Percentiles rank a stretch among this genome's conserved stretches.
Evolutionary conservation across 2,797 vertebrate species (phyloP).

Genomic region (Hypotaenidia philippensis): DNA sequence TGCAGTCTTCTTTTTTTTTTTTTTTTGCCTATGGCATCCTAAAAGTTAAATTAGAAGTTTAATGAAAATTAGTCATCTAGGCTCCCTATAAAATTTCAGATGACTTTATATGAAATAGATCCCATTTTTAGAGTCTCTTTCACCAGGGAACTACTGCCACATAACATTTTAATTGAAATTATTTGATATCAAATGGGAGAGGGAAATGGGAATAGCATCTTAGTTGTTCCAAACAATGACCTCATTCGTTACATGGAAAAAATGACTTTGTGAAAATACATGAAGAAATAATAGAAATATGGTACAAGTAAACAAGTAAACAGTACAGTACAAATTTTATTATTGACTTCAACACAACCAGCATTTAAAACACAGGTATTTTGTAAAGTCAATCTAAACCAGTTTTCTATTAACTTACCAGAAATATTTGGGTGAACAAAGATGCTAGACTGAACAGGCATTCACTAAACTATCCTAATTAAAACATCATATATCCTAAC

Average conservation of each 20-base stretch:
- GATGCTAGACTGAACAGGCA: background rate
- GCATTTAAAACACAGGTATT: background rate
- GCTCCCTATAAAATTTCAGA: background rate
- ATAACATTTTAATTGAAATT: conserved; percentile 8
- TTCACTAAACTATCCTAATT: background rate
- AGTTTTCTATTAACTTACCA: background rate
- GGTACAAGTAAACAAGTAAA: background rate
- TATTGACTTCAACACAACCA: background rate
- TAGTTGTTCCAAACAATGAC: background rate
- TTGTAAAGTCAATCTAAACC: background rate
- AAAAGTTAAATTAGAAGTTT: background rate
- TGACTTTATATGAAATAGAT: background rate
- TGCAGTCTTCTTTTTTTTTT: background rate
- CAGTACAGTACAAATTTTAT: background rate
- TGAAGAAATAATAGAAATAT: background rate
- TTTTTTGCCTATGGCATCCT: background rate
- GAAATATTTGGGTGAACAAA: background rate
- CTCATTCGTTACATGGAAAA: background rate
- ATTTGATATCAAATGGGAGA: background rate
- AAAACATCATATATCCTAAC: background rate
- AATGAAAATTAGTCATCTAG: background rate
- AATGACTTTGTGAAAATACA: background rate
- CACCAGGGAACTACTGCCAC: background rate
- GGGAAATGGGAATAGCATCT: conserved; percentile 2
- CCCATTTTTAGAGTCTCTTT: background rate